Evolutionary conservation across 2,888 invertebrate genomes (phyloP), one percentile per base, ranked within the genome.

Genomic region (Prosapia bicincta): DNA sequence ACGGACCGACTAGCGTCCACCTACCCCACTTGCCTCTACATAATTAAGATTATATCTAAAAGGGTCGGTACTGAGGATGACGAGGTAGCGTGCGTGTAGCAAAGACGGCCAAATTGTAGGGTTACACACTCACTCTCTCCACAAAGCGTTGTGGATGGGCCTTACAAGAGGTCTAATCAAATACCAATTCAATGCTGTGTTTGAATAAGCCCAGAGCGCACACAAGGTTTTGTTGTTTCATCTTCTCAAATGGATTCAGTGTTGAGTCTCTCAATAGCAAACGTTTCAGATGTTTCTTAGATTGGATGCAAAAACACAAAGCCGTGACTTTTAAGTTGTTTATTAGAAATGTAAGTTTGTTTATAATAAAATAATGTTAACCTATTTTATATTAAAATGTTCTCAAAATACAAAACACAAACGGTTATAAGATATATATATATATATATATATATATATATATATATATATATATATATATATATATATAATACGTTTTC

Each of bases 21-120:
- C 54, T 54, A 54, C 54, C 54, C 54, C 13, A 54, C 54, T 54
- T 54, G 20, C 54, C 54, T 54, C 54, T 54, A 54, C 54, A 54
- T 54, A 54, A 54, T 54, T 54, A 54, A 54, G 54, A 54, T 54
- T 54, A 54, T n/a, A 54, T 54, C 54, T 54, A 54, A 54, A 54
- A 54, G 54, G 20, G 54, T 54, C 20, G n/a, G 20, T 2, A 20
- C n/a, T 20, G 5, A 3, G n/a, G 54, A 20, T 54, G 5, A 20
- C 54, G 54, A 20, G 54, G 1, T 1, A 13, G 38, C 20, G 54
- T 20, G 54, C 20, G 54, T 54, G n/a, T 3, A 54, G 3, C 54
- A 54, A 1, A 54, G 54, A 54, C 54, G 54, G 54, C 54, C 13
- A 54, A 54, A 54, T 54, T 54, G 54, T 54, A 54, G 54, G 54